Percentiles rank a stretch among this genome's conserved stretches.
Evolutionary conservation across 2,113 vertebrate species (phyloP).

Genomic region (Perca schrenkii): DNA sequence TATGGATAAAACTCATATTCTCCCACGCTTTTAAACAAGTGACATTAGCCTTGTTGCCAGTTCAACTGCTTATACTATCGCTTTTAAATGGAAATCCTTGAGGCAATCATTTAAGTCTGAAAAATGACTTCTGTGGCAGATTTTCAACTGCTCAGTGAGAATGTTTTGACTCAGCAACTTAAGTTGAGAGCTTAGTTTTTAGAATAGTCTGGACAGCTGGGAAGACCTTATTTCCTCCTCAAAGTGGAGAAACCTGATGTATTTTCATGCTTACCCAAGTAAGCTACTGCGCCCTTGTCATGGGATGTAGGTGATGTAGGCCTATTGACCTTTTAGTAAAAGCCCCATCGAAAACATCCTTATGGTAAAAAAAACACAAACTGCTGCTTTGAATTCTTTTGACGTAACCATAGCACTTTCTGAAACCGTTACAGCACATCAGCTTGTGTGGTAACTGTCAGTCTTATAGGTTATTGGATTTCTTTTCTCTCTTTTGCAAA

Average conservation of each 20-base stretch:
- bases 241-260: not conserved
- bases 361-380: not conserved
- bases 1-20: not conserved
- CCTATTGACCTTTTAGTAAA: not conserved
- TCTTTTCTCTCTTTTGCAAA: constrained; percentile 5
- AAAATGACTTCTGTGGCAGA: not conserved
- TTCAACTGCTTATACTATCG: not conserved
- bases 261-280: not conserved
- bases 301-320: not conserved
- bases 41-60: too few relatives aligned
- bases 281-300: too few relatives aligned
- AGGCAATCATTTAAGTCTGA: not conserved
- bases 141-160: not conserved
- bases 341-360: not conserved
- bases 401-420: not conserved
- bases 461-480: constrained; percentile 14
- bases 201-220: not conserved
- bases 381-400: not conserved
- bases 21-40: not conserved
- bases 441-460: not conserved
- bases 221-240: not conserved
- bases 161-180: not conserved
- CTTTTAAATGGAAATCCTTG: not conserved
- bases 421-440: constrained; percentile 11
- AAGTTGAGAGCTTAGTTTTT: not conserved